Percentiles rank a stretch among this genome's conserved stretches.
phyloP scores from a whole-genome alignment of 2,888 invertebrate genomes.

The Oxystoma pomonae region DNA sequence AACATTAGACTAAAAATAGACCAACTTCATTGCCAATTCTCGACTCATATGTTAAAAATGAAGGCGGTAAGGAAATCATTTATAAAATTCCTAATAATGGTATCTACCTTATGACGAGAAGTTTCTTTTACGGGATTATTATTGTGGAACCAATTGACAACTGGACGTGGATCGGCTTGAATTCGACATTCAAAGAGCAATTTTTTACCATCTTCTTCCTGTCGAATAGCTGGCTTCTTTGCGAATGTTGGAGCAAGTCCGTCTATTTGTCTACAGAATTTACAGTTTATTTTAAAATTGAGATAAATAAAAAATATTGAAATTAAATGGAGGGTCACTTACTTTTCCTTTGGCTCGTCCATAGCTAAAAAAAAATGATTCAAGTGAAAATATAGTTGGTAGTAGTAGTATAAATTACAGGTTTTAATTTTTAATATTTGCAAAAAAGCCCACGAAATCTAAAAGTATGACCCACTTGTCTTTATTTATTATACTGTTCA shows the following conservation, averaged over 20 bases:
- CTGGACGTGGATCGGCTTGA: conserved; percentile 87
- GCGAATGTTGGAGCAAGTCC: conserved; percentile 97
- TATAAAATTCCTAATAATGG: neutral
- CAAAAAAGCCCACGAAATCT: too few relatives aligned
- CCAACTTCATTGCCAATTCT: conserved; percentile 2
- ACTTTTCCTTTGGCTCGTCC: conserved; percentile 95
- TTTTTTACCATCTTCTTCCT: conserved; percentile 94
- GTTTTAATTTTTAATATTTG: too few relatives aligned
- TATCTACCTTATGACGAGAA: conserved; percentile 76
- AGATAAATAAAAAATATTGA: neutral
- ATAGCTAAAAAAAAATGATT: conserved; percentile 71
- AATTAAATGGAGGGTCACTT: conserved; percentile 50
- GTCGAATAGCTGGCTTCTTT: conserved; percentile 95
- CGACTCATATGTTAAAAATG: neutral
- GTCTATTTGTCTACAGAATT: conserved; percentile 83
- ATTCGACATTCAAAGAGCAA: conserved; percentile 92
- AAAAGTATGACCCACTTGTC: too few relatives aligned
- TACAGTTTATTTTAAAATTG: conserved; percentile 19
- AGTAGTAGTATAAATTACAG: too few relatives aligned
- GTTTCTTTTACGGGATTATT: conserved; percentile 75
- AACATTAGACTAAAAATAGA: conserved; percentile 2
- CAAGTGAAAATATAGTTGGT: neutral
- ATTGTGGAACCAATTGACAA: conserved; percentile 88
- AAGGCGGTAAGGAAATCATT: neutral
- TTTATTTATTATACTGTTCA: too few relatives aligned